phyloP scores from a whole-genome alignment of 1,140 invertebrate genomes.

The Heliconius eleuchia region DNA sequence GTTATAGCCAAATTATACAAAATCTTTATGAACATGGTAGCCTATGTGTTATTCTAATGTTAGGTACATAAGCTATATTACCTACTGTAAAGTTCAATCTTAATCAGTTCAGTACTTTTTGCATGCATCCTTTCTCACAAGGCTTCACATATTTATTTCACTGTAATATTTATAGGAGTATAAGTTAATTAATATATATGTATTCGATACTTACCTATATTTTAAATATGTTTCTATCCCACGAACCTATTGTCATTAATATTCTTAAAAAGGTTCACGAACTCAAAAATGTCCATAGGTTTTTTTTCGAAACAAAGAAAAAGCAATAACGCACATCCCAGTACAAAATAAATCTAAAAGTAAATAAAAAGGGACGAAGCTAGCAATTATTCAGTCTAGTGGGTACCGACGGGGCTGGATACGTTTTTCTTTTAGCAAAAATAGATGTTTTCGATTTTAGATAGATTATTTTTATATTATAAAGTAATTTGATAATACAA shows the following conservation, averaged over 20 bases:
- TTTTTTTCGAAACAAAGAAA: conserved; percentile 26
- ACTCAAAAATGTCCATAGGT: not conserved
- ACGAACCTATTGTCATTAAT: not conserved
- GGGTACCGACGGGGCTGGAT: conserved; percentile 42
- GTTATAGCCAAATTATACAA: too few species aligned
- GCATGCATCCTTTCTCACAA: too few species aligned
- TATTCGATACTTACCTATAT: too few species aligned
- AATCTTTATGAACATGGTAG: too few species aligned
- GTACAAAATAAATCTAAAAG: conserved; percentile 21
- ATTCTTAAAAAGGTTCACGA: not conserved
- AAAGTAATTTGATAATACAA: not conserved
- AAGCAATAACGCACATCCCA: conserved; percentile 16
- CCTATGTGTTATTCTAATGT: too few species aligned
- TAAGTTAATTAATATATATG: too few species aligned
- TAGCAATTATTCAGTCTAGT: conserved; percentile 51
- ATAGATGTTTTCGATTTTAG: conserved; percentile 16
- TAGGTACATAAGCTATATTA: too few species aligned
- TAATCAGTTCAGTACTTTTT: too few species aligned
- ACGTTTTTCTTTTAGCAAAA: conserved; percentile 39
- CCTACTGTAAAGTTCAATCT: too few species aligned
- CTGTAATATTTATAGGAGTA: too few species aligned
- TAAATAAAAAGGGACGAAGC: conserved; percentile 39
- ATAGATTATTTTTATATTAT: conserved; percentile 1
- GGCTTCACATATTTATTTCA: too few species aligned
- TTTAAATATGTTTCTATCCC: too few species aligned